These are phyloP conservation scores for Chiridota heheva DNA, from an alignment of 35 echinoderm and acorn worm species.

Conservation along the genomic window DNA sequence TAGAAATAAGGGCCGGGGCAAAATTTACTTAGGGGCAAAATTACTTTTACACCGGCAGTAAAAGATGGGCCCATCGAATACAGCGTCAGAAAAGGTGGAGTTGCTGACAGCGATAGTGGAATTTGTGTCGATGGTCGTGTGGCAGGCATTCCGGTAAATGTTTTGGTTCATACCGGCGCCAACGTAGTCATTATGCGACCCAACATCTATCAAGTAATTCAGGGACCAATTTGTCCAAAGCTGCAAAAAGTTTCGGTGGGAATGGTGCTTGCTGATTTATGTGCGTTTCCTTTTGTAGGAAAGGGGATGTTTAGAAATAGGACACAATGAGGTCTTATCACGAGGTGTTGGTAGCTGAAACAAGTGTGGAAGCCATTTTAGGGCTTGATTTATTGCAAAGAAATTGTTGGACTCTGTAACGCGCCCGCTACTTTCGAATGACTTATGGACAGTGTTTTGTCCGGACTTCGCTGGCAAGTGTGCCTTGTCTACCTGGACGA, in stretches of 20 bases:
- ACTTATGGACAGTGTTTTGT: constrained; percentile 46
- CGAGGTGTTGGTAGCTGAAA: constrained; percentile 21
- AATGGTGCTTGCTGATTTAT: background rate
- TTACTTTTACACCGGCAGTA: too few species aligned
- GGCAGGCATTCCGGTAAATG: background rate
- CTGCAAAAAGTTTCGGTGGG: background rate
- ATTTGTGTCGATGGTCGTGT: background rate
- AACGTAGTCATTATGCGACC: background rate
- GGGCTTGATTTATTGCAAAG: constrained; percentile 44
- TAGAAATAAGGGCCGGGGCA: too few species aligned
- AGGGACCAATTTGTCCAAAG: background rate
- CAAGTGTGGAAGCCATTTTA: constrained; percentile 27
- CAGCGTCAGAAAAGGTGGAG: background rate
- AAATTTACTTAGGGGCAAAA: too few species aligned
- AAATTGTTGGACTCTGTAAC: background rate
- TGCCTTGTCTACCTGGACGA: constrained; percentile 56
- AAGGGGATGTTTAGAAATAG: background rate
- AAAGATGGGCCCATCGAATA: background rate
- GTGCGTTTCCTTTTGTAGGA: background rate
- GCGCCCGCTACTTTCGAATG: constrained; percentile 34
- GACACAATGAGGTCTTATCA: background rate
- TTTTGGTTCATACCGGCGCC: background rate
- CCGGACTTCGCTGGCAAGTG: constrained; percentile 43
- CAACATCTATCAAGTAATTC: background rate
- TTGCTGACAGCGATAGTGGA: background rate